A percentile compares a stretch with the other conserved stretches of the same genome.
Evolutionary conservation across 2,888 invertebrate genomes (phyloP).

Genomic region (Agriopis leucophaearia): DNA sequence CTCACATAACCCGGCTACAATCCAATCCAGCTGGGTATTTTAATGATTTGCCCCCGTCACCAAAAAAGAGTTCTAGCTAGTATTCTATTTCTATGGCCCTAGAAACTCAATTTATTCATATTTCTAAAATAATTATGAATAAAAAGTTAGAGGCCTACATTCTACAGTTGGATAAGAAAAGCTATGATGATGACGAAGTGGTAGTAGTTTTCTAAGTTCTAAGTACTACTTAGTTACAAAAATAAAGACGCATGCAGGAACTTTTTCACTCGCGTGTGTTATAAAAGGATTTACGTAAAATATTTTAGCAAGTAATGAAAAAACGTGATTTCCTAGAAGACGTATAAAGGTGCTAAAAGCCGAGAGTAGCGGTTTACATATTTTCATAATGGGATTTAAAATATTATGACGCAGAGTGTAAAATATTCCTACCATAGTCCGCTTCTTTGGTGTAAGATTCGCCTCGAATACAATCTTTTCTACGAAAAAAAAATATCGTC

Average conservation of each 20-base stretch:
- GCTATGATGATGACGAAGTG: not conserved
- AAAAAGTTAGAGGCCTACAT: too few relatives aligned
- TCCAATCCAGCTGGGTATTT: too few relatives aligned
- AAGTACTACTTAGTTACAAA: not conserved
- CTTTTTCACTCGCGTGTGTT: conserved; percentile 10
- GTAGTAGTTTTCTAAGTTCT: not conserved
- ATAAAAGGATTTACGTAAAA: conserved; percentile 5
- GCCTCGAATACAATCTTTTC: too few relatives aligned
- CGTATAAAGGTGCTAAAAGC: conserved; percentile 18
- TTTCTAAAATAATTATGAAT: too few relatives aligned
- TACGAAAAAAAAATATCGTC: too few relatives aligned
- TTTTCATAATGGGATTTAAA: conserved; percentile 24
- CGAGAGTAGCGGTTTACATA: conserved; percentile 18
- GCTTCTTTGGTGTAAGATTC: not conserved
- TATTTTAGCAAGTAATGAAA: conserved; percentile 18
- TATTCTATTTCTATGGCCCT: too few relatives aligned
- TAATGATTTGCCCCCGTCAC: too few relatives aligned
- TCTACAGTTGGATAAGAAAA: too few relatives aligned
- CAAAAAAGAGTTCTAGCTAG: too few relatives aligned
- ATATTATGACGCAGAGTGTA: not conserved
- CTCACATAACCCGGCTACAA: too few relatives aligned
- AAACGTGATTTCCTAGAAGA: conserved; percentile 21
- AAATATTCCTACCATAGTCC: not conserved
- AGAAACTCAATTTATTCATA: too few relatives aligned
- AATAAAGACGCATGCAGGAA: not conserved